Base-by-base conservation (phyloP, 1,140 invertebrate species). In the Conus betulinus region DNA sequence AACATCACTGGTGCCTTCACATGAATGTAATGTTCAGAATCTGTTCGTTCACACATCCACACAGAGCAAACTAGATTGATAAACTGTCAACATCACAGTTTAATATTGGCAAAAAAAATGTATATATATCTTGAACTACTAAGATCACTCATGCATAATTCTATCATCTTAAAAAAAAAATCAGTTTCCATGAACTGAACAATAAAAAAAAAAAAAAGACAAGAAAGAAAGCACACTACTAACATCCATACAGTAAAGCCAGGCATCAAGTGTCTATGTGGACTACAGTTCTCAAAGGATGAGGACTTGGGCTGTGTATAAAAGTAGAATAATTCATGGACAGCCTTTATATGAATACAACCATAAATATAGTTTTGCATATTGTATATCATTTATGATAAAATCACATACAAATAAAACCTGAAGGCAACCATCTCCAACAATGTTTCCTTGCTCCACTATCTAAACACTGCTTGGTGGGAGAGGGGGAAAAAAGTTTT, bases 31-130 rank as follows among this genome's bases (percentile, higher is more conserved):
- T 8, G 57, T 11, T 60, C 8, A 60, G 57, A 15, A 60, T 5
- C 57, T 60, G 57, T 60, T 60, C 57, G 8, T 11, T 60, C 57
- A 8, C 57, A 60, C 57, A 60, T 15, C 57, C 57, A 39, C 39
- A 39, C 39, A 39, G 39, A 39, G 3, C 39, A 39, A 39, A 39
- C 39, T 39, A 0, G 60, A 71, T n/a, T n/a, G 23, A n/a, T 20
- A 71, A 71, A 71, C 67, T 71, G 67, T 71, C 67, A 71, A n/a
- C 67, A 71, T 71, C 67, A 71, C 67, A 71, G 67, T 71, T 71
- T 71, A 71, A 71, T 71, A 23, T 71, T 71, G 67, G 67, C 11
- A 71, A 71, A 71, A 71, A 71, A 71, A 71, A 71, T 23, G 15
- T n/a, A 71, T 71, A 71, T 71, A n/a, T 23, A 10, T 71, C 67